Percentiles rank a stretch among this genome's conserved stretches.
These are phyloP conservation scores for Agrotis exclamationis DNA, from an alignment of 2,888 invertebrate genomes.

Conservation along the genomic window DNA sequence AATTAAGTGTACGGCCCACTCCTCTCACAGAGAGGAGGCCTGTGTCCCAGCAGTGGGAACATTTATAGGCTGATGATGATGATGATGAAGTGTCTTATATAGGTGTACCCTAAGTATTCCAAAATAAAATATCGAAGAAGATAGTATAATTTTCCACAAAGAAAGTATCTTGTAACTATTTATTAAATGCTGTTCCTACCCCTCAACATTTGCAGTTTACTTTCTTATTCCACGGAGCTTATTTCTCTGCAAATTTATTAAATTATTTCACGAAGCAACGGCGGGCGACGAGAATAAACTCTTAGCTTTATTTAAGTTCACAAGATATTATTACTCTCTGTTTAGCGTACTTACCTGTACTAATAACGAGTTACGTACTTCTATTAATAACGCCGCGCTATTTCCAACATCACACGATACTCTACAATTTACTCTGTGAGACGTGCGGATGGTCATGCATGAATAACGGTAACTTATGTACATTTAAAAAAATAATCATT, in stretches of 20 bases:
- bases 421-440: conserved; percentile 51
- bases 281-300: conserved; percentile 35
- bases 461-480: conserved; percentile 41
- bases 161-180: background rate
- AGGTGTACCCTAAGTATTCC: too few relatives aligned
- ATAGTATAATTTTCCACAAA: background rate
- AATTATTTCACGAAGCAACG: conserved; percentile 33
- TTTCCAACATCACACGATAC: conserved; percentile 59
- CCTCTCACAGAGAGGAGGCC: too few relatives aligned
- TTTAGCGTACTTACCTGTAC: conserved; percentile 56
- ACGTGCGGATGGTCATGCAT: conserved; percentile 42
- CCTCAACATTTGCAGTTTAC: conserved; percentile 15
- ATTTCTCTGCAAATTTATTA: conserved; percentile 29
- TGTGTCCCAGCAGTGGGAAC: too few relatives aligned
- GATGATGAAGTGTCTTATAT: too few relatives aligned
- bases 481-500: conserved; percentile 29
- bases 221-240: conserved; percentile 17
- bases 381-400: conserved; percentile 64
- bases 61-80: too few relatives aligned
- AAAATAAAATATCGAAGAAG: background rate
- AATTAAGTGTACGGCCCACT: too few relatives aligned
- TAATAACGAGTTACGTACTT: conserved; percentile 64
- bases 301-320: conserved; percentile 40
- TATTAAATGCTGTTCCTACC: background rate
- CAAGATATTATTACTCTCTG: conserved; percentile 52